These are phyloP conservation scores for Limulus polyphemus DNA, from an alignment of 2,888 invertebrate genomes.

Conservation along the genomic window DNA sequence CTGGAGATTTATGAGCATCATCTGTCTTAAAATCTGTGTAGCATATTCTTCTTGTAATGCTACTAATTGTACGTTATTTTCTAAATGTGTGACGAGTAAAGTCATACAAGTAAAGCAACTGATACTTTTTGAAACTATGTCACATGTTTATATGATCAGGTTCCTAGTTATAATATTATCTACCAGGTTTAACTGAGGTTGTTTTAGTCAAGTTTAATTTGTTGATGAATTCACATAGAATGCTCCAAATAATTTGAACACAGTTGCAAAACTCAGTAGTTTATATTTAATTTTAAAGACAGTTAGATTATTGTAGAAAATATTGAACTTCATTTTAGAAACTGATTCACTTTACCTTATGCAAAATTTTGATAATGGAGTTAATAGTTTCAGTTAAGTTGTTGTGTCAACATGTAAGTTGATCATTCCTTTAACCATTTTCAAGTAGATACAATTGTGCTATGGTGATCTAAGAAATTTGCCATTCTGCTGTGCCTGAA, in stretches of 20 bases:
- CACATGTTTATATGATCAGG: not conserved
- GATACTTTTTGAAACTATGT: not conserved
- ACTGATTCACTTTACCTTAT: not conserved
- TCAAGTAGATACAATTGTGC: not conserved
- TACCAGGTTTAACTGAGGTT: not conserved
- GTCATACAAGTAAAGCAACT: too few species aligned
- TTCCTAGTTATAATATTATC: not conserved
- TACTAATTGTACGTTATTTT: too few species aligned
- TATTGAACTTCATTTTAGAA: not conserved
- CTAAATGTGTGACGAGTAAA: too few species aligned
- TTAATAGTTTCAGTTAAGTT: not conserved
- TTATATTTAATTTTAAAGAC: not conserved
- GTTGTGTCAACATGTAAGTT: not conserved
- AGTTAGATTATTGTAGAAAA: not conserved
- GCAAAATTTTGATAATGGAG: not conserved
- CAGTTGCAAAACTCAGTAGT: too few species aligned
- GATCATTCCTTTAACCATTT: not conserved
- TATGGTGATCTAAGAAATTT: not conserved
- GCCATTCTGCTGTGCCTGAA: conserved; percentile 22
- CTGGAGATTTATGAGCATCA: too few species aligned
- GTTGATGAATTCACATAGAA: too few species aligned
- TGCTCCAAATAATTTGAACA: too few species aligned
- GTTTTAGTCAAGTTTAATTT: too few species aligned
- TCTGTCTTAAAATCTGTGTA: too few species aligned
- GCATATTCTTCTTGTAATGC: too few species aligned